Conservation (phyloP, 2,113 vertebrate genomes). For the Hiodon alosoides region DNA sequence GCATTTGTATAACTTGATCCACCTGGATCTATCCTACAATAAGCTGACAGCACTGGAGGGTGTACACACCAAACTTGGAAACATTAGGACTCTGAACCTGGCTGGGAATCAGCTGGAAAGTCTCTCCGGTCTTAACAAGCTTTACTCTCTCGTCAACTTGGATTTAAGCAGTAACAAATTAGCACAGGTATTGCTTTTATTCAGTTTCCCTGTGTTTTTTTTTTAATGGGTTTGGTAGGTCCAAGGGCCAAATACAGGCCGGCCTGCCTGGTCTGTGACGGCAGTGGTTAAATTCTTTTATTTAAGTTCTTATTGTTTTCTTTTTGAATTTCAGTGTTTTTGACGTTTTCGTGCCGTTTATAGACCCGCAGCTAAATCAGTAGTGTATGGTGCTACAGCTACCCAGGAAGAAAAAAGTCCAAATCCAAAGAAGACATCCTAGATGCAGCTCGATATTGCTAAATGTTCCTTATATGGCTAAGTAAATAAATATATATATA, state of each 20-base stretch:
- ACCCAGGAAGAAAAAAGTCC: no score
- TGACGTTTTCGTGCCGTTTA: no score
- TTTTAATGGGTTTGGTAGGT: conserved; percentile 6
- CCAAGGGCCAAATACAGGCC: background rate
- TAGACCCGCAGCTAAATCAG: background rate
- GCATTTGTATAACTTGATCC: conserved; percentile 92
- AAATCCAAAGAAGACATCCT: no score
- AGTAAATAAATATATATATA: no score
- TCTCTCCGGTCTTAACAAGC: conserved; percentile 83
- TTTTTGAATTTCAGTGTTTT: no score
- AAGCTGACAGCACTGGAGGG: conserved; percentile 74
- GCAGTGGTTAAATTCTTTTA: background rate
- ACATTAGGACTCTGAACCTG: conserved; percentile 90
- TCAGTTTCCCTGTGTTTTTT: background rate
- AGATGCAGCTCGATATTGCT: no score
- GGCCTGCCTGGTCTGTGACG: background rate
- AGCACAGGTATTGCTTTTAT: conserved; percentile 65
- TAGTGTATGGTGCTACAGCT: no score
- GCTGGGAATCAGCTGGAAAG: conserved; percentile 86
- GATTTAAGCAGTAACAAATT: conserved; percentile 86
- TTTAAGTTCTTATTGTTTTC: background rate
- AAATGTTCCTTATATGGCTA: no score
- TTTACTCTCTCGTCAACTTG: conserved; percentile 91
- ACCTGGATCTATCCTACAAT: conserved; percentile 93
- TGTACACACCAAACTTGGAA: conserved; percentile 87